Evolutionary conservation across 2,888 invertebrate species (phyloP), one percentile per base, ranked within the genome.

Genomic region (Diarsia dahlii): DNA sequence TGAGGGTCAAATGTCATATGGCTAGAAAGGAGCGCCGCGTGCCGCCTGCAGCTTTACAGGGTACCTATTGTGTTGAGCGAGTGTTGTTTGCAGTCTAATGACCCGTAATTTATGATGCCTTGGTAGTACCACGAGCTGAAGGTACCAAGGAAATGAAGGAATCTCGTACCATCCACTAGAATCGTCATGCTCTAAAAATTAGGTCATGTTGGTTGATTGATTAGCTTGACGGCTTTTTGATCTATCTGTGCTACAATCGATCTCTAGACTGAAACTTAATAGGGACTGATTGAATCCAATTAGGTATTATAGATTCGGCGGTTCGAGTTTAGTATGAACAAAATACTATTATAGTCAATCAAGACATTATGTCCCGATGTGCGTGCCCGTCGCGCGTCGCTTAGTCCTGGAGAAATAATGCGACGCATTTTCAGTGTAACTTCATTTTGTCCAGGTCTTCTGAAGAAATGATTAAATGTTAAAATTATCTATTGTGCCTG

Each of bases 1-100:
- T 76, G 89, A 78, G 75, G 89, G 89, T 88, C 87, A 85, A 85
- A 87, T 89, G 89, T 89, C 89, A 89, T 72, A 64, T 45, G 20
- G 45, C 62, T 71, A 46, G 50, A 68, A 80, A 64, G 52, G 39
- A 23, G 56, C 58, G 52, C 48, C n/a, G 13, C 58, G 56, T 39
- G 58, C 39, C n/a, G 34, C 15, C 12, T 23, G n/a, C 50, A 46
- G 50, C 60, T 71, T 68, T 79, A 56, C 56, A 8, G 20, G 12
- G 56, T 63, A 62, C 20, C 45, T 45, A 64, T 54, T 75, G 79
- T 79, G n/a, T 68, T 50, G 13, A 45, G 34, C 13, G 50, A 63
- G 34, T 34, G 34, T 34, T 75, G 52, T 52, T 58, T 15, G 52
- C 23, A 70, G 60, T 56, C 58, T 71, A 71, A 71, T 71, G n/a